Percentiles rank a stretch among this genome's conserved stretches.
Evolutionary conservation across 1,140 invertebrate species (phyloP).

Genomic region (Steinernema khuongi): DNA sequence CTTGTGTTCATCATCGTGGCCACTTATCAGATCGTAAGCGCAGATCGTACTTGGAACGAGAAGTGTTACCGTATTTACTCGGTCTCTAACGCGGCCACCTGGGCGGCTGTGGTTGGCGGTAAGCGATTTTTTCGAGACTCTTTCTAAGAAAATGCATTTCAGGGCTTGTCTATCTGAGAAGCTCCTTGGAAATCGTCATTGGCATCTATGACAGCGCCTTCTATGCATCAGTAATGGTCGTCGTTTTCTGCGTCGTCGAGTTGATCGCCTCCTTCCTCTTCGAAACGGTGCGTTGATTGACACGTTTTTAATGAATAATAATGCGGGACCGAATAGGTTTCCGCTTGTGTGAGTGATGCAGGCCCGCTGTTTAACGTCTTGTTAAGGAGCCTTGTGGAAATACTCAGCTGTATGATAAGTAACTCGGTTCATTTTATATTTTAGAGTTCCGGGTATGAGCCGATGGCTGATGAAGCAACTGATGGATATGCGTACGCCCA

Average conservation of each 20-base stretch:
- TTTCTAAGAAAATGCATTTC: not conserved
- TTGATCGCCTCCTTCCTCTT: not conserved
- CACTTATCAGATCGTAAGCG: not conserved
- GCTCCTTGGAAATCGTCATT: not conserved
- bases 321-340: no score
- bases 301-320: not conserved
- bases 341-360: not conserved
- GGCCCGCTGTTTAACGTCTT: not conserved
- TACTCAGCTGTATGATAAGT: not conserved
- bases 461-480: not conserved
- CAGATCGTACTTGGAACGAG: not conserved
- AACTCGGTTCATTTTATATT: not conserved
- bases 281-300: constrained; percentile 5
- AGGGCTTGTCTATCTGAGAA: not conserved
- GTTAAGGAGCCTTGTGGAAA: not conserved
- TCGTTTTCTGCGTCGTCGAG: not conserved
- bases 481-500: not conserved
- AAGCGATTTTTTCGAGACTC: not conserved
- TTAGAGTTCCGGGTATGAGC: not conserved
- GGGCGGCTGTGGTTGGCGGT: not conserved
- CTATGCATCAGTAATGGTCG: not conserved
- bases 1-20: not conserved
- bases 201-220: not conserved
- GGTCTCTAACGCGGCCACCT: not conserved
- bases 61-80: not conserved